Conservation (phyloP, 1,140 invertebrate genomes). For the Aplysia californica region DNA sequence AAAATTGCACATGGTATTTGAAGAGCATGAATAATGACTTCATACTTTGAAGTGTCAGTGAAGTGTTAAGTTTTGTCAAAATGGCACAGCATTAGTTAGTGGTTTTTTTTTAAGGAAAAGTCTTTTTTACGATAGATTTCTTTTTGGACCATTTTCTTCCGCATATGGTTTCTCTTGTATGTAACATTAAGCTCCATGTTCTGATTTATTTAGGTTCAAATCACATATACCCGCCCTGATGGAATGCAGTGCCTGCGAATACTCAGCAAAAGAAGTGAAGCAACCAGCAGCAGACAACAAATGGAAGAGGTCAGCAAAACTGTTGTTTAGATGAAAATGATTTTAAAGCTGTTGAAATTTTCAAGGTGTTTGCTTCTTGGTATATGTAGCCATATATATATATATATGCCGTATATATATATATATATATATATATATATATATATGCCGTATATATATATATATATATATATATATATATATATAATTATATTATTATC, state of each 20-base stretch:
- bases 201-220: conserved; percentile 42
- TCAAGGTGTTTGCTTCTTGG: neutral
- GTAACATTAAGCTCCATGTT: neutral
- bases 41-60: neutral
- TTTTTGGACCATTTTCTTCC: too few relatives aligned
- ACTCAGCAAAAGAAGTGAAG: conserved; percentile 38
- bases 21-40: neutral
- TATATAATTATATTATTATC: neutral
- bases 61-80: neutral
- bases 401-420: neutral
- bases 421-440: neutral
- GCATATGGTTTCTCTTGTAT: too few relatives aligned
- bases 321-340: neutral
- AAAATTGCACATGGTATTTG: too few relatives aligned
- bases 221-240: conserved; percentile 50
- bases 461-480: neutral
- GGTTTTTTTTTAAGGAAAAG: too few relatives aligned
- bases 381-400: neutral
- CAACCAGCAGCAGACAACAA: conserved; percentile 36
- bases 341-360: neutral
- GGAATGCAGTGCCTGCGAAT: conserved; percentile 51
- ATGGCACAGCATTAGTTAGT: neutral
- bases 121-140: too few relatives aligned
- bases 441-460: neutral
- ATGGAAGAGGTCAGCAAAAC: conserved; percentile 48